Evolutionary conservation across 92 coral and sea anemone species (phyloP), one percentile per base, ranked within the genome.

Genomic region (Virgularia gustaviana): DNA sequence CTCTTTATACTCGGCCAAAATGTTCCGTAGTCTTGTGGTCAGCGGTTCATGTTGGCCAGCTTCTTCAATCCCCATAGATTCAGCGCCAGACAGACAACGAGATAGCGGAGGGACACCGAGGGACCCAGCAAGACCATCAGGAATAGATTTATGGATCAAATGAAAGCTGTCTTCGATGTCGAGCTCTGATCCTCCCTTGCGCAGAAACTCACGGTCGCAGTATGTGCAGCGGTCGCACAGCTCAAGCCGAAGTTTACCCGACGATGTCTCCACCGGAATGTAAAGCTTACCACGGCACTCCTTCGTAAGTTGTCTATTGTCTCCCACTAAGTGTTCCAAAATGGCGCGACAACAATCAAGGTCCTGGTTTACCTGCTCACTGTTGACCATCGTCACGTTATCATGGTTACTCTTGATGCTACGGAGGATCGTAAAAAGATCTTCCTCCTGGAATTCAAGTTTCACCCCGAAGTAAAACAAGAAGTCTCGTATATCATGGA

Each of bases 91-190:
- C n/a, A 86, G 68, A 13, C 87, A 83, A 39, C 74, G 72, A 36
- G 89, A 86, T 52, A 89, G 82, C 6, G 90, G 95, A 6, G 97
- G 97, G 27, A 90, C 97, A 16, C 97, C 90, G 39, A 90, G 86
- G 35, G 78, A 78, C 30, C 54, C 43, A 11, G 97, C 95, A 63
- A 83, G 81, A 5, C 57, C 62, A 37, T 82, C 44, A 2, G 97
- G 86, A 24, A 90, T 88, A 30, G 79, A 70, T 35, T 88, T 86
- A 16, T 90, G 95, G 71, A 90, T 80, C 78, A 88, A 66, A 22
- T 89, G 78, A 34, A 70, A 73, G 23, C 88, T 71, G 6, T 53
- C 72, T 16, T 79, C 61, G 41, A 85, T 74, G 13, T 71, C 73
- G 41, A 60, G 74, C 36, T 85, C 89, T 8, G 63, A 47, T 1